Evolutionary conservation across 2,113 vertebrate genomes (phyloP).

Genomic region (Labrus mixtus): DNA sequence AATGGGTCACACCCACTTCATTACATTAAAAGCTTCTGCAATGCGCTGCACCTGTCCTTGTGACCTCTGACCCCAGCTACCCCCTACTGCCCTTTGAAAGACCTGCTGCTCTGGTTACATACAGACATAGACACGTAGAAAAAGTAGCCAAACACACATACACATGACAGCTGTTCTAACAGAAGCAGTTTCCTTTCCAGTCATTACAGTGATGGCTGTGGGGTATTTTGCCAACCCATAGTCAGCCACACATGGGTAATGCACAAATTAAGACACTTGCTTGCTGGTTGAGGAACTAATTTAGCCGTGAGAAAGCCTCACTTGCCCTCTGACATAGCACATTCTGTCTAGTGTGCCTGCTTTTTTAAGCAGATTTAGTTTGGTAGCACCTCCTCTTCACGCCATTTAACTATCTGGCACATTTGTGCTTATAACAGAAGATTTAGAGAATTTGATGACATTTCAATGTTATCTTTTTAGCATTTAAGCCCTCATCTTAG

Average conservation of each 20-base stretch:
- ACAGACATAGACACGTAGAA: neutral
- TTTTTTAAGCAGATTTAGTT: neutral
- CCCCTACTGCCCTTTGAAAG: conserved; percentile 32
- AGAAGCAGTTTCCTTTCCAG: conserved; percentile 27
- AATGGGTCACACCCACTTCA: conserved; percentile 33
- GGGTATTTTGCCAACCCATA: neutral
- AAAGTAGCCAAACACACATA: neutral
- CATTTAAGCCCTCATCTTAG: conserved; percentile 4
- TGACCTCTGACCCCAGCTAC: conserved; percentile 64
- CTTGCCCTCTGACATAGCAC: neutral
- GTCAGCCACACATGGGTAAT: conserved; percentile 6
- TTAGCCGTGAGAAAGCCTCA: neutral
- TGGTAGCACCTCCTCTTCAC: too few species aligned
- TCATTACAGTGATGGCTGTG: conserved; percentile 38
- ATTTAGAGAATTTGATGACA: conserved; percentile 45
- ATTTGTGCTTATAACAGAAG: conserved; percentile 7
- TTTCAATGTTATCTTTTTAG: conserved; percentile 46
- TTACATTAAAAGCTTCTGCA: conserved; percentile 55
- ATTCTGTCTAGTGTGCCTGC: neutral
- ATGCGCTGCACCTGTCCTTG: conserved; percentile 39
- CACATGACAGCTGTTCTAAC: conserved; percentile 43
- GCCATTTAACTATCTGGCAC: too few species aligned
- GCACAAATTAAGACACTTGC: conserved; percentile 26
- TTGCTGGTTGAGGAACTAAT: neutral
- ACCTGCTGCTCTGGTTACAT: conserved; percentile 55